phyloP scores from a whole-genome alignment of 2,888 invertebrate species.

The Harmothoe impar region DNA sequence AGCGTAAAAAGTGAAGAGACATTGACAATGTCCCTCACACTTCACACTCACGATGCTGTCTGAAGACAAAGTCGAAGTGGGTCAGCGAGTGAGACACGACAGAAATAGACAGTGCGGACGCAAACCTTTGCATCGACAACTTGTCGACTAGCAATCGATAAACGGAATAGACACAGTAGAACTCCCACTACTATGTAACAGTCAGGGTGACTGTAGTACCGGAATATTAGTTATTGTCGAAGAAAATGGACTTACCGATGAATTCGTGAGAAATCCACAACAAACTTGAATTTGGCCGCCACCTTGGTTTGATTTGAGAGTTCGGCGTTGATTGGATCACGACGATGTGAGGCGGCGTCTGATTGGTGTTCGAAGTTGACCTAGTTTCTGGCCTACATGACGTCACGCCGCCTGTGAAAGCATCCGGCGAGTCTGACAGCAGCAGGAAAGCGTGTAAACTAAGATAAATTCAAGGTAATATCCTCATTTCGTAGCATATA shows the following conservation, averaged over 20 bases:
- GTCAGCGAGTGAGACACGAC: no score
- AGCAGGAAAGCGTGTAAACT: neutral
- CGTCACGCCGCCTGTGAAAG: neutral
- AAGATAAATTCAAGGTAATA: neutral
- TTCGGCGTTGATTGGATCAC: conserved; percentile 50
- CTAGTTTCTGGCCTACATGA: neutral
- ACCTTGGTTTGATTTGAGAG: conserved; percentile 55
- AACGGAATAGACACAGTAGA: no score
- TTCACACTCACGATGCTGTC: no score
- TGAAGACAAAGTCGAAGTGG: no score
- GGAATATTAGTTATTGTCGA: no score
- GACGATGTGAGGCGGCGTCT: neutral
- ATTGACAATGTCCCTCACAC: no score
- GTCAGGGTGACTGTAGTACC: no score
- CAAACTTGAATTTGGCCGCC: conserved; percentile 46
- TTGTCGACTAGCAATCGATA: no score
- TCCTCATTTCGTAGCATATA: neutral
- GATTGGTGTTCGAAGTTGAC: conserved; percentile 10
- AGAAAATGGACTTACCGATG: neutral
- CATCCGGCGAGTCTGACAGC: neutral
- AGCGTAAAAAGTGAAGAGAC: no score
- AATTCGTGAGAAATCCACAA: neutral
- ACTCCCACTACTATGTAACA: no score
- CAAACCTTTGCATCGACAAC: no score
- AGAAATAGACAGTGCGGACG: no score